Evolutionary conservation across 37 sponge, comb jelly and placozoan species (phyloP), one percentile per base, ranked within the genome.

Genomic region (Eunapius fragilis): DNA sequence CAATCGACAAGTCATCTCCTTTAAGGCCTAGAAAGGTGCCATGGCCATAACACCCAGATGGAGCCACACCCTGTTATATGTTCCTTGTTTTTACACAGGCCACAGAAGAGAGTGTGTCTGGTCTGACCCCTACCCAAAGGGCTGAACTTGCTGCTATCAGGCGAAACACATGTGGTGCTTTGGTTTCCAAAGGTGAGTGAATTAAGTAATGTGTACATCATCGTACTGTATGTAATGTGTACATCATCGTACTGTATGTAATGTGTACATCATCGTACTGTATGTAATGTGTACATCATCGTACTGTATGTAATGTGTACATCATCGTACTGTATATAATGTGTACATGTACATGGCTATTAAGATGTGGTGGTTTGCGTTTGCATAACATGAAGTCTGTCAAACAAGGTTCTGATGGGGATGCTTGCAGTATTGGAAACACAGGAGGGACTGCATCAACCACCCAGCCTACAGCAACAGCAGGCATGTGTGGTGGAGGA

Each of bases 91-190:
- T 58, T 58, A 2, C 22, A 58, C 17, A 58, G 58, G 22, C 58
- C 58, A 41, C 10, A 24, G 67, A 31, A 0, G 22, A 37, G 32
- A 36, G 74, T 0, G 28, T 30, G 7, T 14, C 25, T 24, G 0
- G 75, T 17, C 75, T 81, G 28, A 78, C 76, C 37, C 72, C 86
- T 23, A 31, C 82, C 17, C 79, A 83, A 25, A 48, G n/a, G 37
- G 77, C 90, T 31, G 86, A 86, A n/a, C 34, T 25, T 19, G 75
- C 90, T 49, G 76, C 86, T 26, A 30, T 85, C 2, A 78, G 74
- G 71, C 84, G 84, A 69, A 67, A 23, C 25, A 19, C 82, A 12
- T 37, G 41, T 36, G 70, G 70, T 50, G 28, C 31, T 31, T 58
- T 58, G 58, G 1, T 17, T 19, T 58, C 58, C 7, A 11, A 58